Percentiles rank a stretch among this genome's conserved stretches.
These are phyloP conservation scores for Drosophila azteca DNA, from an alignment of 1,140 invertebrate genomes.

Conservation along the genomic window DNA sequence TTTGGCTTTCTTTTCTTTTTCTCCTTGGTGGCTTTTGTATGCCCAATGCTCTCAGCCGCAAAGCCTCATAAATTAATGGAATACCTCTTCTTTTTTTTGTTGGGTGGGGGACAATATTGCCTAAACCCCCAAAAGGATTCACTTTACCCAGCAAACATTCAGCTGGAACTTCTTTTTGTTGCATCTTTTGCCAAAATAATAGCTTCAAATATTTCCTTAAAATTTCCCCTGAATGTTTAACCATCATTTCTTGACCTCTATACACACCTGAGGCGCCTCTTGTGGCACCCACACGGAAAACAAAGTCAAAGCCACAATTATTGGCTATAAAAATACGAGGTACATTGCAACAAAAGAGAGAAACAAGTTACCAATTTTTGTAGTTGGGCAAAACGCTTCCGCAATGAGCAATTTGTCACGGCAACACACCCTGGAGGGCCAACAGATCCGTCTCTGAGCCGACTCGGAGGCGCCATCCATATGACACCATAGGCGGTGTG, in stretches of 20 bases:
- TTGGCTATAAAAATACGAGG: conserved; percentile 36
- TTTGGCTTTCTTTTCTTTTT: conserved; percentile 63
- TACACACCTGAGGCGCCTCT: conserved; percentile 34
- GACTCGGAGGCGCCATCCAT: conserved; percentile 37
- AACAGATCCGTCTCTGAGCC: conserved; percentile 1
- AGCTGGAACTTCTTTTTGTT: too few species aligned
- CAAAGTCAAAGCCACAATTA: conserved; percentile 78
- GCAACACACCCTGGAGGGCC: conserved; percentile 66
- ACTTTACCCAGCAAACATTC: too few species aligned
- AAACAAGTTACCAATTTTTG: conserved; percentile 48
- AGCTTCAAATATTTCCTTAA: too few species aligned
- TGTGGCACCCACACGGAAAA: conserved; percentile 69
- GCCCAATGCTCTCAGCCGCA: conserved; percentile 36
- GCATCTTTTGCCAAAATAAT: too few species aligned
- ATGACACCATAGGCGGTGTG: conserved; percentile 58
- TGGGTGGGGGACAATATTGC: too few species aligned
- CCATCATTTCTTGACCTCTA: conserved; percentile 30
- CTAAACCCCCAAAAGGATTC: too few species aligned
- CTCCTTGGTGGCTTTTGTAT: conserved; percentile 35
- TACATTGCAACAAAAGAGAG: conserved; percentile 10
- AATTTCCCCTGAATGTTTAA: conserved; percentile 15
- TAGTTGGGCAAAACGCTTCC: conserved; percentile 66
- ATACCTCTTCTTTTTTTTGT: conserved; percentile 6
- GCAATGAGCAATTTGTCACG: conserved; percentile 73
- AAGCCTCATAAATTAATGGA: conserved; percentile 55